Evolutionary conservation across 2,888 invertebrate genomes (phyloP), one percentile per base, ranked within the genome.

Genomic region (Lacanobia oleracea): DNA sequence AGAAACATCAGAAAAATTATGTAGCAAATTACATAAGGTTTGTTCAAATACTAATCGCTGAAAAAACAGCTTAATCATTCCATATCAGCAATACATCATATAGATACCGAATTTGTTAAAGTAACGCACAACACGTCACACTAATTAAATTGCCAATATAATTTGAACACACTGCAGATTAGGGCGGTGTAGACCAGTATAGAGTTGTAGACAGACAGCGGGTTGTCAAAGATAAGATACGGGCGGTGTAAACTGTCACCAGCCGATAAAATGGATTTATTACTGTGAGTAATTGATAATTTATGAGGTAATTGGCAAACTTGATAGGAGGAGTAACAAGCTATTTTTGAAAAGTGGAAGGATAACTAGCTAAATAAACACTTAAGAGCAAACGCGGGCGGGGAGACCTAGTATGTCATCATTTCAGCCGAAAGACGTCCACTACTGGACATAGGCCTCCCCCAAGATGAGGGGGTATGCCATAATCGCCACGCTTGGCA

Each of bases 191-290:
- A 45, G 45, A 48, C 62, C 56, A n/a, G n/a, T 37, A 6, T 33
- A 33, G 33, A 33, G 50, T 50, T 45, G 50, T 12, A 59, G 77
- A 68, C 77, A 73, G 40, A 77, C 40, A 54, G 40, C 27, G 40
- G 40, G 48, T 69, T 59, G 77, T 69, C 51, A 12, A 16, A 60
- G 73, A 77, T 74, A 77, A 77, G 69, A 77, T 60, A 73, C 59
- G 40, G 2, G 5, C 51, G 33, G 21, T 54, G 40, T 45, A 51
- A 45, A 59, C 27, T 65, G 21, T 18, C 63, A 53, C 37, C 40
- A 40, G 43, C 23, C 43, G 69, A 77, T 60, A 69, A 73, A 48
- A 27, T 40, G 18, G 59, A 59, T 70, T 56, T 76, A 68, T 59
- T 59, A 5, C n/a, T 18, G 45, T 51, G 51, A 37, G 33, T 23